Evolutionary conservation across 2,888 invertebrate species (phyloP).

Genomic region (Melipona bicolor): DNA sequence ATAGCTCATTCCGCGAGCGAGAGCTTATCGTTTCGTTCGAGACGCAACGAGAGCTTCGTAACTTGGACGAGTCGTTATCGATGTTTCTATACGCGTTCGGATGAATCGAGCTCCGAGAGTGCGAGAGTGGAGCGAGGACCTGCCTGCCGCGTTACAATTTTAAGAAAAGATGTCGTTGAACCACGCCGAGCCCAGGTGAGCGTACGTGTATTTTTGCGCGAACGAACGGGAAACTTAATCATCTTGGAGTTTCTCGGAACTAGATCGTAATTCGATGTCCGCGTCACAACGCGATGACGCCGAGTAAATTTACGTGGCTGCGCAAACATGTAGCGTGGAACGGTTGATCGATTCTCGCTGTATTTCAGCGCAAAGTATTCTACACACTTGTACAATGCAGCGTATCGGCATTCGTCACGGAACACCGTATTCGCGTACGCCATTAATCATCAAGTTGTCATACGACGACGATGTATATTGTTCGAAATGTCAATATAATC

Average conservation of each 20-base stretch:
- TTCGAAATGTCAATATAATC: conserved; percentile 45
- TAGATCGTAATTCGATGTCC: not conserved
- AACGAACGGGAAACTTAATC: not conserved
- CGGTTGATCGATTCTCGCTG: conserved; percentile 8
- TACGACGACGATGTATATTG: conserved; percentile 40
- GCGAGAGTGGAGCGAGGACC: not conserved
- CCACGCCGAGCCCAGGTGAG: not conserved
- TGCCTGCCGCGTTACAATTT: not conserved
- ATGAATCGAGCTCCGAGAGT: not conserved
- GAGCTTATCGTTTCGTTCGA: conserved; percentile 35
- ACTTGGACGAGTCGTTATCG: conserved; percentile 7
- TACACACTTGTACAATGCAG: conserved; percentile 1
- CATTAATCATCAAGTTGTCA: conserved; percentile 49
- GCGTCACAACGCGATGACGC: conserved; percentile 3
- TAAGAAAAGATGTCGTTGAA: not conserved
- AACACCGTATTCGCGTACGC: conserved; percentile 13
- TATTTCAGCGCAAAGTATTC: conserved; percentile 13
- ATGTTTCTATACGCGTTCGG: conserved; percentile 1
- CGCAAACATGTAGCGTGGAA: not conserved
- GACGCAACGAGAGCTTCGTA: conserved; percentile 26
- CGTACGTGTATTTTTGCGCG: not conserved
- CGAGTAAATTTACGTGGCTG: conserved; percentile 8
- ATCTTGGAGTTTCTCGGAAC: not conserved
- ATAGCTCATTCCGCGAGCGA: conserved; percentile 12
- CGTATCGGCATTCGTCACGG: conserved; percentile 32